These are phyloP conservation scores for Melanogrammus aeglefinus DNA, from an alignment of 2,797 vertebrate species.

Conservation along the genomic window DNA sequence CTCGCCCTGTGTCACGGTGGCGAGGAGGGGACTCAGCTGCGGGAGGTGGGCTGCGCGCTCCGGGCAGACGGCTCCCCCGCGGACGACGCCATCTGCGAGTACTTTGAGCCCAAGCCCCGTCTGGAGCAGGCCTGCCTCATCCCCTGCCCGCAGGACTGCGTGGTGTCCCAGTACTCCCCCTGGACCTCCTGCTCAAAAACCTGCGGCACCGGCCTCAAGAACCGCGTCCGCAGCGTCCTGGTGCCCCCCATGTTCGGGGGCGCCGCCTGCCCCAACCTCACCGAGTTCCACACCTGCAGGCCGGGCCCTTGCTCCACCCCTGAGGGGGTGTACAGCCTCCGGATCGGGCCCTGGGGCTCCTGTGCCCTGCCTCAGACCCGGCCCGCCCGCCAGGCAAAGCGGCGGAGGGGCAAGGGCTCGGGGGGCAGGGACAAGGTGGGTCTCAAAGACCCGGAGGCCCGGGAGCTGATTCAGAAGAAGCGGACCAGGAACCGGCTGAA, in stretches of 20 bases:
- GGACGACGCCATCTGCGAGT: conserved; percentile 91
- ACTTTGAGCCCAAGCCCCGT: conserved; percentile 92
- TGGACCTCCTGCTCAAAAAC: conserved; percentile 95
- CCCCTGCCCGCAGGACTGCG: conserved; percentile 91
- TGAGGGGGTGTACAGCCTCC: conserved; percentile 84
- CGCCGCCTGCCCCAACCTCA: conserved; percentile 85
- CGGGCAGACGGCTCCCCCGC: conserved; percentile 77
- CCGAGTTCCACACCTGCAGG: conserved; percentile 90
- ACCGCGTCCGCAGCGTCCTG: conserved; percentile 84
- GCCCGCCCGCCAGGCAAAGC: conserved; percentile 70
- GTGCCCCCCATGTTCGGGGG: conserved; percentile 89
- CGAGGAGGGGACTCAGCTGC: conserved; percentile 91
- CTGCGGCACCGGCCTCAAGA: conserved; percentile 87
- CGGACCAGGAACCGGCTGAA: conserved; percentile 90
- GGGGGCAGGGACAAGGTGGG: conserved; percentile 72
- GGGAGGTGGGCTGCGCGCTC: conserved; percentile 85
- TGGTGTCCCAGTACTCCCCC: conserved; percentile 85
- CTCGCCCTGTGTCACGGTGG: conserved; percentile 78
- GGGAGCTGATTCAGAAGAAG: conserved; percentile 93
- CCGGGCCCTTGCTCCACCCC: conserved; percentile 75
- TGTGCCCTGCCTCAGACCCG: conserved; percentile 77
- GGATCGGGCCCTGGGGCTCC: conserved; percentile 82
- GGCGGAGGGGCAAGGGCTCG: conserved; percentile 79
- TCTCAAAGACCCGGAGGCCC: conserved; percentile 86
- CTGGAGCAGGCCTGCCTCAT: conserved; percentile 96